These are phyloP conservation scores for Myanophis thanlyinensis DNA, from an alignment of 2,113 vertebrate genomes.

Conservation along the genomic window DNA sequence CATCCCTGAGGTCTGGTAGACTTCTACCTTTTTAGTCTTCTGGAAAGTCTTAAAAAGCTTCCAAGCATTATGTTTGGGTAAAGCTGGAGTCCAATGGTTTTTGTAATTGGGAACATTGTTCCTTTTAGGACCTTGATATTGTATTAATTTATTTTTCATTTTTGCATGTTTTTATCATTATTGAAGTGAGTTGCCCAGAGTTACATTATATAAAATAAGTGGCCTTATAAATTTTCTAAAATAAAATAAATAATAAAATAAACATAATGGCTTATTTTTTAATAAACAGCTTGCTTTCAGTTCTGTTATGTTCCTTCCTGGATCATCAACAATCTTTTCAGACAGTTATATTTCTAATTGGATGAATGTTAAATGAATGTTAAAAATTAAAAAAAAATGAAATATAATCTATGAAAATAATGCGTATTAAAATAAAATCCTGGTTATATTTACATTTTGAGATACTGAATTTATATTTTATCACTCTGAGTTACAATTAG, in stretches of 20 bases:
- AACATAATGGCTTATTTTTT: not conserved
- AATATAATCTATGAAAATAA: not conserved
- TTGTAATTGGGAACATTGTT: too few species aligned
- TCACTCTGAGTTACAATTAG: not conserved
- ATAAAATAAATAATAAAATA: not conserved
- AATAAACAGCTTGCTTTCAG: not conserved
- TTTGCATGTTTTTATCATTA: too few species aligned
- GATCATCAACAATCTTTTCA: not conserved
- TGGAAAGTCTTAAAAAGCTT: too few species aligned
- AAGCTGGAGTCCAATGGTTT: too few species aligned
- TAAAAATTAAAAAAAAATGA: not conserved
- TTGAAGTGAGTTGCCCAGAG: too few species aligned
- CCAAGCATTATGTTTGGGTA: too few species aligned
- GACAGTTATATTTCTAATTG: not conserved
- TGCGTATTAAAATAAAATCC: not conserved
- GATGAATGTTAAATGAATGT: not conserved
- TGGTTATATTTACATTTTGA: not conserved
- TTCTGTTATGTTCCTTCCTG: not conserved
- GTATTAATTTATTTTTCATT: too few species aligned
- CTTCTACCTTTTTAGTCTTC: too few species aligned
- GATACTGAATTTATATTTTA: not conserved
- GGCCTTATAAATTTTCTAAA: too few species aligned
- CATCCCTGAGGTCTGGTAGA: too few species aligned
- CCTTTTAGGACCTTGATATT: too few species aligned
- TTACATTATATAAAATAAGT: too few species aligned